Evolutionary conservation across 2,888 invertebrate species (phyloP), one percentile per base, ranked within the genome.

Genomic region (Chydorus sphaericus): DNA sequence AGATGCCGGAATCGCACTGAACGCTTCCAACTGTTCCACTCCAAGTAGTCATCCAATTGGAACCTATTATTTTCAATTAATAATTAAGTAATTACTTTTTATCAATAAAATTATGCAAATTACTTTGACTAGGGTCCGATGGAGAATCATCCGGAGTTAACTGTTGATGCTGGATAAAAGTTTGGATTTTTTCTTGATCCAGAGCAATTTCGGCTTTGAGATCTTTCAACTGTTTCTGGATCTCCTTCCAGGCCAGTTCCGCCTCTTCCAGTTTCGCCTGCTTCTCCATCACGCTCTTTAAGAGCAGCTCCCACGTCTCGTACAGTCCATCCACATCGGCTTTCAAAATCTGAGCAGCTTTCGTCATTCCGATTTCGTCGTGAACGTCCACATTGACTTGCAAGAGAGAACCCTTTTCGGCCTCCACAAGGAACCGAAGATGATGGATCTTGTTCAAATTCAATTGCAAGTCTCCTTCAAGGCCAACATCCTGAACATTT

Each of bases 221-320:
- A 67, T 86, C 85, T 16, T 81, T 78, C 56, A 87, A 72, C 10
- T 86, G 82, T 58, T 76, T 75, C 66, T 85, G 85, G 71, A 87
- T 80, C 67, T 85, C 83, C 56, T 80, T 77, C 84, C 84, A 85
- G 30, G 80, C 79, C 62, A 77, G 75, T 50, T 83, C 75, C 11
- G 85, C 80, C 62, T 79, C 79, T 65, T 83, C 83, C 57, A 87
- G 71, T 60, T 79, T 79, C 62, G 80, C 77, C 65, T 87, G 72
- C 67, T 83, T 82, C 62, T 78, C 78, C 62, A 80, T 80, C 57
- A 84, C 81, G 66, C 86, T 85, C 69, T 11, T 74, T 71, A 36
- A 30, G 20, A 52, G 49, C 26, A 10, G 23, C 31, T 55, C 49
- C 55, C 48, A 55, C 18, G 81, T 74, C 7, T 79, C 73, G 62